Percentiles rank a stretch among this genome's conserved stretches.
phyloP scores from a whole-genome alignment of 2,113 vertebrate species.

The Actinemys pallida region DNA sequence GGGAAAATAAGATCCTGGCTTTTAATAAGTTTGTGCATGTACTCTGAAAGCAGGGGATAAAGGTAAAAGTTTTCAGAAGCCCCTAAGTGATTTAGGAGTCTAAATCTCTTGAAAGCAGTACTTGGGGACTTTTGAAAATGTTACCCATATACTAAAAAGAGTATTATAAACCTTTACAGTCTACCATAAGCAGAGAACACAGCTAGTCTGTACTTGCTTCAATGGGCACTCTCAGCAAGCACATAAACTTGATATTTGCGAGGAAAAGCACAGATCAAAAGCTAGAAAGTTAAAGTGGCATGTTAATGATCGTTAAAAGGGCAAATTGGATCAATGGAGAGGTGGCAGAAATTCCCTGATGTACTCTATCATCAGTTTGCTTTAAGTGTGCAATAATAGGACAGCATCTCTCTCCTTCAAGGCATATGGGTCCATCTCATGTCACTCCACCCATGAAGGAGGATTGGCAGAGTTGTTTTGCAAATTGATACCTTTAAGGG shows the following conservation, averaged over 20 bases:
- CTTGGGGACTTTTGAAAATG: constrained; percentile 14
- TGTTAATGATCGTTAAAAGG: neutral
- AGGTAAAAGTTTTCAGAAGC: constrained; percentile 30
- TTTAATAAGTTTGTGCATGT: neutral
- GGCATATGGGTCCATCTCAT: neutral
- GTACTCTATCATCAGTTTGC: neutral
- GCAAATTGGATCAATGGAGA: neutral
- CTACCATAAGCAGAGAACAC: constrained; percentile 13
- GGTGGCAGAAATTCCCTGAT: neutral
- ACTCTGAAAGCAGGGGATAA: constrained; percentile 54
- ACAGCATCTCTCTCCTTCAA: neutral
- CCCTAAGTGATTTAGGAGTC: constrained; percentile 24
- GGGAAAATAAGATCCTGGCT: constrained; percentile 1
- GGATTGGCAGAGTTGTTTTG: neutral
- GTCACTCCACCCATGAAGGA: neutral
- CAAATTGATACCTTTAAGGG: neutral
- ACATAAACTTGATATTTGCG: neutral
- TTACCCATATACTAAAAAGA: constrained; percentile 42
- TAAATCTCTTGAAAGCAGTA: constrained; percentile 47
- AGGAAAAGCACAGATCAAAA: neutral
- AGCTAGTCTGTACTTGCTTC: constrained; percentile 33
- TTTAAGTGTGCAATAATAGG: neutral
- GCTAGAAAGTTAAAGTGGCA: neutral
- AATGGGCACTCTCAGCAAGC: neutral
- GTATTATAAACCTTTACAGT: constrained; percentile 41